A percentile compares a stretch with the other conserved stretches of the same genome.
These are phyloP conservation scores for Heteractis magnifica DNA, from an alignment of 92 coral and sea anemone genomes.

Conservation along the genomic window DNA sequence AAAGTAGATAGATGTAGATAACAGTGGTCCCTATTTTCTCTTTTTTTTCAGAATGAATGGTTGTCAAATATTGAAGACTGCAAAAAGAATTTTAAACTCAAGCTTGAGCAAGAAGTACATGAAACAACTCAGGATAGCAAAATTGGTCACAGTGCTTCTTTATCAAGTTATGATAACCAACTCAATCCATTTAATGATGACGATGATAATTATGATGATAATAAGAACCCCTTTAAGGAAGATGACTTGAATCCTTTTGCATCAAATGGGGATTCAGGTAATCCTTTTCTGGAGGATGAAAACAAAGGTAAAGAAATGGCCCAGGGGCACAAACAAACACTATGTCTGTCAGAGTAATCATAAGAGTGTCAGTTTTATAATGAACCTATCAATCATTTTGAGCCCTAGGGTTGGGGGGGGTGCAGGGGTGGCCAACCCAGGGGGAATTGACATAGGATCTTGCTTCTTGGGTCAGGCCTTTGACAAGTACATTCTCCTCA, in stretches of 20 bases:
- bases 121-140: conserved; percentile 33
- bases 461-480: too few species aligned
- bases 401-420: too few species aligned
- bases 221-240: conserved; percentile 69
- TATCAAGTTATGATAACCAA: conserved; percentile 28
- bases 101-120: conserved; percentile 80
- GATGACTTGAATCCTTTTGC: conserved; percentile 49
- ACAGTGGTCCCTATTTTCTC: neutral
- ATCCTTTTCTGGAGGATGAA: conserved; percentile 62
- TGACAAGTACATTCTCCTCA: too few species aligned
- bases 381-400: too few species aligned
- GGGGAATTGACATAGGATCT: too few species aligned
- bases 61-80: conserved; percentile 85
- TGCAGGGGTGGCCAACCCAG: too few species aligned
- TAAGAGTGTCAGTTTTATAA: too few species aligned
- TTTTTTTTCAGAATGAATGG: conserved; percentile 78
- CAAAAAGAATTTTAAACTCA: conserved; percentile 79
- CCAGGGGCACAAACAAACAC: too few species aligned
- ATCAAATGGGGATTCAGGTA: neutral
- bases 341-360: too few species aligned
- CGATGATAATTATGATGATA: conserved; percentile 50
- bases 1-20: too few species aligned
- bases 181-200: conserved; percentile 67
- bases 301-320: conserved; percentile 8
- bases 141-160: neutral